A percentile compares a stretch with the other conserved stretches of the same genome.
These are phyloP conservation scores for Eufriesea mexicana DNA, from an alignment of 1,140 invertebrate genomes.

Conservation along the genomic window DNA sequence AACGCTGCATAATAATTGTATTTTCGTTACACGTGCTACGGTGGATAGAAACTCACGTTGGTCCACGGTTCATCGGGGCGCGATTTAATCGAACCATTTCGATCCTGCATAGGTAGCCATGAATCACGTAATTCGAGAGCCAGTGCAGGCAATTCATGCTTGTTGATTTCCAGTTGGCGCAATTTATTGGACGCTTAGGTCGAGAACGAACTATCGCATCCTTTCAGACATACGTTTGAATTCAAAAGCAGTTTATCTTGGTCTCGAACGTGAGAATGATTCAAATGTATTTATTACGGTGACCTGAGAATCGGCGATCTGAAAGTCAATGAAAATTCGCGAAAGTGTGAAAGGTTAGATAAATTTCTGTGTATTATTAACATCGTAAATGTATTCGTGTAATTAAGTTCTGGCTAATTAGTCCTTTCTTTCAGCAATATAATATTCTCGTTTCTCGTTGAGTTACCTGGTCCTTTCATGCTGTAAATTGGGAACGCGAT, in stretches of 20 bases:
- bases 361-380: too few species aligned
- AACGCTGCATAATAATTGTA: constrained; percentile 22
- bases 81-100: constrained; percentile 4
- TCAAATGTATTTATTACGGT: neutral
- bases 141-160: neutral
- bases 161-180: neutral
- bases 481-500: neutral
- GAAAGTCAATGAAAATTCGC: neutral
- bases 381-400: too few species aligned
- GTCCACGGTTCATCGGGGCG: neutral
- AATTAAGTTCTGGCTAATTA: too few species aligned
- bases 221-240: neutral
- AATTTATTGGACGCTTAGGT: neutral
- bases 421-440: too few species aligned
- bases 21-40: neutral
- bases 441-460: too few species aligned
- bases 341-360: too few species aligned
- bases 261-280: neutral
- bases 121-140: constrained; percentile 6
- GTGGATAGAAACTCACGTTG: neutral
- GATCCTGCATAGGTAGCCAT: neutral
- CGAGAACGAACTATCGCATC: neutral
- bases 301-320: neutral
- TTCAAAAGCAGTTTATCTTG: neutral
- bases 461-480: too few species aligned